Evolutionary conservation across 2,888 invertebrate genomes (phyloP), one percentile per base, ranked within the genome.

Genomic region (Monoplex corrugatus): DNA sequence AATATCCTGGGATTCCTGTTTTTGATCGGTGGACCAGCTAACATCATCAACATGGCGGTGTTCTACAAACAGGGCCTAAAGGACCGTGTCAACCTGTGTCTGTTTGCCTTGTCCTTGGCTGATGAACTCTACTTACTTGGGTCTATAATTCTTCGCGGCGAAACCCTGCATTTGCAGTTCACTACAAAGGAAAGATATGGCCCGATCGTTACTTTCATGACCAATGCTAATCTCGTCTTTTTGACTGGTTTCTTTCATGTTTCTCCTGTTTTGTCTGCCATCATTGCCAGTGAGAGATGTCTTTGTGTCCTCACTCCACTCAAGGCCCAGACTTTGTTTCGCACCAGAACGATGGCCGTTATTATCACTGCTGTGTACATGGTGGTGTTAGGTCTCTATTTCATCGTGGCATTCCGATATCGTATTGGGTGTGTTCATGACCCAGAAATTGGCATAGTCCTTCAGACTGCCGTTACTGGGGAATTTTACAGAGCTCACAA

Each of bases 11-110:
- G 23, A 28, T 28, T 80, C 8, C 43, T 80, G 43, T 16, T 80
- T 40, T 43, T 80, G 19, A 43, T 80, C 28, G 78, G 78, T 43
- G 40, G 23, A 8, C 78, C 78, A 19, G 78, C 78, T 23, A 80
- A 80, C 78, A 28, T 80, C 78, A 80, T 80, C 78, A 80, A 80
- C 78, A 80, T 80, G 78, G 43, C 78, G 23, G 78, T 80, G 78
- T 80, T 80, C 40, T 28, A 80, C 78, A 80, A 23, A 32, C 78
- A 80, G 10, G 78, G 78, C 32, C 78, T 80, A 28, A 28, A 13
- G 5, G 82, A 82, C n/a, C 44, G 82, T 32, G 82, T 82, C 32
- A 82, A 82, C 32, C 19, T 82, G 45, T 82, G 82, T 45, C 82
- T 82, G 23, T 82, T 82, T 16, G 35, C 82, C 13, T 16, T 82